A percentile compares a stretch with the other conserved stretches of the same genome.
These are phyloP conservation scores for Gadopsis marmoratus DNA, from an alignment of 2,797 vertebrate genomes.

Conservation along the genomic window DNA sequence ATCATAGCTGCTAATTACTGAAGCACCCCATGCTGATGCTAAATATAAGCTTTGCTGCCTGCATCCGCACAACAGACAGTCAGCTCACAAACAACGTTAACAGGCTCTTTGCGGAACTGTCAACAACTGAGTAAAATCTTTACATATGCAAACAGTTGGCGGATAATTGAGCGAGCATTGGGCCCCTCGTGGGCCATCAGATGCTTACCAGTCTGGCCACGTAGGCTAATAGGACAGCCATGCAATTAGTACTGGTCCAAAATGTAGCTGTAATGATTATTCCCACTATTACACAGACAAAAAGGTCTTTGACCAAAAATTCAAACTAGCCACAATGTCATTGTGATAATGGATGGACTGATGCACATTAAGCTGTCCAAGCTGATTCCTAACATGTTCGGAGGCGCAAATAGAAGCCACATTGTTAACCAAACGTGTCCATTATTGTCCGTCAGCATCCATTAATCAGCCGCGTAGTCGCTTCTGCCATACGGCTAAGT, in stretches of 20 bases:
- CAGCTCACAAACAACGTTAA: constrained; percentile 58
- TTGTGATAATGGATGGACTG: constrained; percentile 25
- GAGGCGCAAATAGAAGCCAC: constrained; percentile 27
- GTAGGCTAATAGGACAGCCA: constrained; percentile 52
- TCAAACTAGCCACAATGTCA: constrained; percentile 44
- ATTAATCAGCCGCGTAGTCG: constrained; percentile 43
- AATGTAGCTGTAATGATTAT: constrained; percentile 71
- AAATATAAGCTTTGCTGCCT: constrained; percentile 48
- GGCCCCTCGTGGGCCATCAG: constrained; percentile 54
- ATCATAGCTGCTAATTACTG: constrained; percentile 50
- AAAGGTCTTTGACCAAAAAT: constrained; percentile 57
- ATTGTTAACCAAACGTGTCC: constrained; percentile 25
- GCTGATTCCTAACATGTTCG: constrained; percentile 26
- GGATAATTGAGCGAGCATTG: constrained; percentile 52
- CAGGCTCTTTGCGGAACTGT: constrained; percentile 50
- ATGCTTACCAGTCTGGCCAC: constrained; percentile 63
- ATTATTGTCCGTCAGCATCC: constrained; percentile 21
- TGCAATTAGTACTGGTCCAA: constrained; percentile 65
- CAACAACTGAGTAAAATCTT: constrained; percentile 60
- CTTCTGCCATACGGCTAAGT: constrained; percentile 44
- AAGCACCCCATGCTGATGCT: constrained; percentile 40
- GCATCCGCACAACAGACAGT: constrained; percentile 30
- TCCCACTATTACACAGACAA: constrained; percentile 61
- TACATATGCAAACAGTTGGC: constrained; percentile 64
- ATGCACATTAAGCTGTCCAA: constrained; percentile 21